Base-by-base conservation (phyloP, 1,140 invertebrate species). In the Drosophila biarmipes region DNA sequence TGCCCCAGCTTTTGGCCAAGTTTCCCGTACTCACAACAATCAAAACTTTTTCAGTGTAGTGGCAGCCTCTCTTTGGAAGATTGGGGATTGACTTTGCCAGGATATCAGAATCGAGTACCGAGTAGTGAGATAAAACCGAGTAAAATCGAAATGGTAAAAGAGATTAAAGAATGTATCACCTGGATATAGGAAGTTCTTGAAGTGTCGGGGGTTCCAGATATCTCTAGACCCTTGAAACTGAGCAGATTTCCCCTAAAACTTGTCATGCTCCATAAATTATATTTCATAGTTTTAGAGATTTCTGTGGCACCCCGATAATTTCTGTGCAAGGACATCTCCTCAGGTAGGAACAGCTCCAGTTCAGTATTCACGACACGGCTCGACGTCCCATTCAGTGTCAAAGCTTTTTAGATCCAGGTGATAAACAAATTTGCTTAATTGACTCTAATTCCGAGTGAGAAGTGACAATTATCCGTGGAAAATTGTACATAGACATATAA, bases 41-140 rank as follows among this genome's bases (percentile, higher is more conserved):
- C 19, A 31, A 27, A 29, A 31, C 40, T 46, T 21, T 57, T 62
- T 42, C 42, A 51, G 27, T 42, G 10, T 51, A 67, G 63, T 49
- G 29, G 45, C 27, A 27, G 63, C 34, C 19, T 51, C 19, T 67
- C 27, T 51, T 17, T 40, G 21, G 35, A 34, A 51, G 63, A 67
- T 64, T 64, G 63, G 63, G 63, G 35, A 67, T 37, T 67, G 63
- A 64, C 63, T 43, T 51, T 67, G 63, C 58, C 63, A 64, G 58
- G 58, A 67, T 67, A 67, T 64, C 53, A 63, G 42, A 37, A 21
- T 7, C 2, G 34, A 7, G 12, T 21, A 24, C 15, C 34, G 17
- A 11, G 24, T 17, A 15, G 24, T 8, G 17, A 19, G 46, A 49
- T 29, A 6, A 31, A 46, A 31, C 11, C 46, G 27, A 29, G 45